Base-by-base conservation (phyloP, 2,888 invertebrate species). In the Cryptus armator region DNA sequence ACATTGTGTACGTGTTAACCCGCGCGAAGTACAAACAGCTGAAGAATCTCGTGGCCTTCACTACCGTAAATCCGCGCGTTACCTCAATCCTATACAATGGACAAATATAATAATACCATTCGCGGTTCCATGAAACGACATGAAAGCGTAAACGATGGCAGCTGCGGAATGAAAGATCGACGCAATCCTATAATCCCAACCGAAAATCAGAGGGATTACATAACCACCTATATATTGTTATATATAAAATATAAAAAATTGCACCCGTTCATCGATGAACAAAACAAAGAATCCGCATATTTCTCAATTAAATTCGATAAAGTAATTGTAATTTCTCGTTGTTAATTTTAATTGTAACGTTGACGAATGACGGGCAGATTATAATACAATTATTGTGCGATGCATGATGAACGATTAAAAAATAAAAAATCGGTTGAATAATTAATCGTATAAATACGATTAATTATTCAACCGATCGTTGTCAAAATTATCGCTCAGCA, bases 81-180 rank as follows among this genome's bases (percentile, higher is more conserved):
- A 3, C 10, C 24, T 10, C 24, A 10, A 37, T n/a, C 14, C 43
- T 64, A 64, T 12, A 68, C 68, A 68, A 43, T 76, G 56, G 6
- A 37, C 43, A 14, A 59, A 71, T 5, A 43, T 32, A 71, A 19
- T 12, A 43, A 72, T 19, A 16, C 37, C 43, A 56, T 56, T 14
- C 44, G 24, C n/a, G 9, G 59, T 56, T 56, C 59, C 56, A 14
- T 24, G 44, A 43, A 43, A 24, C n/a, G n/a, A 43, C 44, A 72
- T 24, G n/a, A 44, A 4, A 44, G 19, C 10, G 12, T 24, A 12
- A 56, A 10, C 9, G 56, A 9, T 6, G 19, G 10, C 9, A 19
- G 16, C 56, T 56, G 24, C 56, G 56, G 0, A 71, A 43, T 56
- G 53, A 43, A 70, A 53, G 51, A 16, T 14, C 37, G 71, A 37